Evolutionary conservation across 2,113 vertebrate species (phyloP), one percentile per base, ranked within the genome.

Genomic region (Bufo gargarizans): DNA sequence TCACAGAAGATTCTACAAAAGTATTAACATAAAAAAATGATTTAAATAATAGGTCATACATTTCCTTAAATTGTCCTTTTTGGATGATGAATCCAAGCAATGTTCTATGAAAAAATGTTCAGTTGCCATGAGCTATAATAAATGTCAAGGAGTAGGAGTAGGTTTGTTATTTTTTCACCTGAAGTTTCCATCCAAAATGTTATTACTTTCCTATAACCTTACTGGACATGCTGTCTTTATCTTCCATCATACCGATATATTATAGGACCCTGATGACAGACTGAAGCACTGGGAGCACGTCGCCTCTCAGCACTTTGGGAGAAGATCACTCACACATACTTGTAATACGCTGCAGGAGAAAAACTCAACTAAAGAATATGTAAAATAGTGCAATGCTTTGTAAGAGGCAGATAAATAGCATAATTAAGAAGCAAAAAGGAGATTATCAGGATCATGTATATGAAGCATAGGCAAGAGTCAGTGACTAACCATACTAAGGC

Each of bases 261-360:
- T 61, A 81, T 81, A 61, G 79, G 79, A 81, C 79, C 33, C 79
- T 61, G 79, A 81, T 81, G 79, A 81, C 79, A 81, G 79, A 81
- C 43, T 61, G 56, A 81, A 81, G 79, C 56, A 80, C 16, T 61
- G 79, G 20, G 79, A 47, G 79, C 79, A 81, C 33, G 58, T 45
- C 11, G 19, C 56, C 79, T 61, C 79, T 81, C 79, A 81, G 43
- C 79, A 81, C 79, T 61, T 61, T 61, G 22, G 33, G 33, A 61
- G 33, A 61, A 5, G 58, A 81, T 81, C 79, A 43, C 79, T 45
- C 79, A 47, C 79, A 81, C 79, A 47, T 80, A 56, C 56, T 80
- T 81, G 33, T 81, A 81, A 61, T 81, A 19, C 7, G 22, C 56
- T 45, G 56, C 22, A 61, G 79, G 16, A 61, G 43, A 45, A 81